A percentile compares a stretch with the other conserved stretches of the same genome.
These are phyloP conservation scores for Reinhardtius hippoglossoides DNA, from an alignment of 2,113 vertebrate species.

Conservation along the genomic window DNA sequence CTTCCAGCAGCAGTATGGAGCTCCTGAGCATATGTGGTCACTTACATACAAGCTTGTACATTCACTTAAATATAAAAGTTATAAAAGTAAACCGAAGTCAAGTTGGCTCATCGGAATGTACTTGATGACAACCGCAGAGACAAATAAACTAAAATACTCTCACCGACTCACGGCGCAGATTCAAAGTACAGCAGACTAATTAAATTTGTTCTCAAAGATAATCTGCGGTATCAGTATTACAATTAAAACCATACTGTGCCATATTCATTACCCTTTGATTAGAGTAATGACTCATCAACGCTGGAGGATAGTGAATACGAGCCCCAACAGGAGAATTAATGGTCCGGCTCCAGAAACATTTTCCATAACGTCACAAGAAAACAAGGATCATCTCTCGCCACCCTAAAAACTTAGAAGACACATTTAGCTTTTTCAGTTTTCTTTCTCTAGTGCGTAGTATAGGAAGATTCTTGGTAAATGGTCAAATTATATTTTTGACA, in stretches of 20 bases:
- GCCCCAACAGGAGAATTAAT: conserved; percentile 53
- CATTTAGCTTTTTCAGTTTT: neutral
- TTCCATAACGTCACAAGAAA: conserved; percentile 9
- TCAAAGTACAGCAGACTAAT: conserved; percentile 57
- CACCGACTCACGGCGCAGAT: neutral
- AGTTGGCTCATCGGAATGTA: too few species aligned
- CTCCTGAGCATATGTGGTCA: too few species aligned
- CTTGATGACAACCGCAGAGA: neutral
- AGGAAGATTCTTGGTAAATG: too few species aligned
- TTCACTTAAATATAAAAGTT: too few species aligned
- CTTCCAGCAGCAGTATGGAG: too few species aligned
- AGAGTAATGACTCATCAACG: conserved; percentile 62
- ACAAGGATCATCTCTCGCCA: neutral
- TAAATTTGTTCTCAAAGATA: conserved; percentile 53
- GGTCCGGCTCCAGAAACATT: conserved; percentile 23
- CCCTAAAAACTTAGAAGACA: neutral
- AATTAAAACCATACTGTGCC: conserved; percentile 54
- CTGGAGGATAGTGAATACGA: conserved; percentile 39
- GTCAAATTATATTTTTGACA: too few species aligned
- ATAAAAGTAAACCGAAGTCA: too few species aligned
- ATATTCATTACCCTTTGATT: conserved; percentile 60
- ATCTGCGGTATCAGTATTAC: conserved; percentile 37
- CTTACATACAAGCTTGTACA: too few species aligned
- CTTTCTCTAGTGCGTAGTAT: neutral
- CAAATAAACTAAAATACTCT: conserved; percentile 26